Evolutionary conservation across 1,140 invertebrate genomes (phyloP).

Genomic region (Nephotettix cincticeps): DNA sequence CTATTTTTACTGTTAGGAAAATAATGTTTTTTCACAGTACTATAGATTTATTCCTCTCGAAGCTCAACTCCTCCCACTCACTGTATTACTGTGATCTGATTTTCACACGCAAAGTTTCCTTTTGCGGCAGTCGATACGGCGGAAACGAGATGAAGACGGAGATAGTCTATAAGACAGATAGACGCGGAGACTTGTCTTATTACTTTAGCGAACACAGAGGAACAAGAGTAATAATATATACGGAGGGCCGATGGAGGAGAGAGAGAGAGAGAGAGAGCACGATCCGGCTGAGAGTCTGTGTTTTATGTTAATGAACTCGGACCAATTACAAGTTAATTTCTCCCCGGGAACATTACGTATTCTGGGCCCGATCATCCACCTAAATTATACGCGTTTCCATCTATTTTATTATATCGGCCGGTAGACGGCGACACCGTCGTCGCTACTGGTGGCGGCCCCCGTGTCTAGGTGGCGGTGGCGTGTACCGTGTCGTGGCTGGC

Average conservation of each 20-base stretch:
- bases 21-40: too few relatives aligned
- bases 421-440: not conserved
- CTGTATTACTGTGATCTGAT: too few relatives aligned
- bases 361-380: conserved; percentile 22
- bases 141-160: conserved; percentile 14
- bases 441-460: not conserved
- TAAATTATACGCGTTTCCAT: conserved; percentile 22
- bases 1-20: too few relatives aligned
- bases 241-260: not conserved
- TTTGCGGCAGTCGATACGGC: too few relatives aligned
- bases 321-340: conserved; percentile 32
- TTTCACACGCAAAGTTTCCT: too few relatives aligned
- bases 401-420: conserved; percentile 19
- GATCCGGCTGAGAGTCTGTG: conserved; percentile 10
- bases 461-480: not conserved
- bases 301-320: conserved; percentile 30
- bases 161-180: conserved; percentile 9
- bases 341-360: conserved; percentile 25
- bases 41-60: too few relatives aligned
- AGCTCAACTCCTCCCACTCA: too few relatives aligned
- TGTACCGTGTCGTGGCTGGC: not conserved
- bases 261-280: conserved; percentile 1
- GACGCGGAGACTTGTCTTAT: conserved; percentile 8
- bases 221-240: conserved; percentile 23
- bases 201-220: conserved; percentile 11